Conservation (phyloP, 2,797 vertebrate genomes). For the Schizopygopsis malacanthus region DNA sequence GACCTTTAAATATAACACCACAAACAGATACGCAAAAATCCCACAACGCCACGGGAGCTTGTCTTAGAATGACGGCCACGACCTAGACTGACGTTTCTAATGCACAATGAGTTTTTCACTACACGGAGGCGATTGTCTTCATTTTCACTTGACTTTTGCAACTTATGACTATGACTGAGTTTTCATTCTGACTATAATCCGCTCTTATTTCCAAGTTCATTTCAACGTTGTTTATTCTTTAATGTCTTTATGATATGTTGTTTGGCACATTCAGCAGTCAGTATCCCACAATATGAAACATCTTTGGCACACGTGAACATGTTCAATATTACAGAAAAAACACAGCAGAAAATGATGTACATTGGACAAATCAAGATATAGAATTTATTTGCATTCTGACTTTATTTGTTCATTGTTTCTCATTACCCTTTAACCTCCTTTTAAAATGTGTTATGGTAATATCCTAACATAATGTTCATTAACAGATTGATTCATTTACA, state of each 20-base stretch:
- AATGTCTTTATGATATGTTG: slow-evolving; percentile 5
- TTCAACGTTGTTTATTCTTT: slow-evolving; percentile 21
- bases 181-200: slow-evolving; percentile 9
- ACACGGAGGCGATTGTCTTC: slow-evolving; percentile 12
- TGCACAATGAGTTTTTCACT: neutral
- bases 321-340: neutral
- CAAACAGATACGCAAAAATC: slow-evolving; percentile 57
- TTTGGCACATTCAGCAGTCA: slow-evolving; percentile 27
- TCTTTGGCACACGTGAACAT: slow-evolving; percentile 2
- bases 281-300: slow-evolving; percentile 16
- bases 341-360: neutral
- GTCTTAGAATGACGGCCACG: slow-evolving; percentile 70
- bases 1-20: slow-evolving; percentile 57
- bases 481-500: neutral
- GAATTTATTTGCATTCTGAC: neutral
- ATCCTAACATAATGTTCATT: neutral
- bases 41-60: slow-evolving; percentile 70
- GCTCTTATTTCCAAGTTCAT: slow-evolving; percentile 38
- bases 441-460: neutral
- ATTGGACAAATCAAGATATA: neutral
- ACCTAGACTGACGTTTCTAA: slow-evolving; percentile 65
- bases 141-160: slow-evolving; percentile 1
- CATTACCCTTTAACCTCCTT: neutral
- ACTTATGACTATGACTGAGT: slow-evolving; percentile 18
- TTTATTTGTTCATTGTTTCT: slow-evolving; percentile 16